A percentile compares a stretch with the other conserved stretches of the same genome.
Evolutionary conservation across 2,797 vertebrate species (phyloP).

Genomic region (Bradypus variegatus): DNA sequence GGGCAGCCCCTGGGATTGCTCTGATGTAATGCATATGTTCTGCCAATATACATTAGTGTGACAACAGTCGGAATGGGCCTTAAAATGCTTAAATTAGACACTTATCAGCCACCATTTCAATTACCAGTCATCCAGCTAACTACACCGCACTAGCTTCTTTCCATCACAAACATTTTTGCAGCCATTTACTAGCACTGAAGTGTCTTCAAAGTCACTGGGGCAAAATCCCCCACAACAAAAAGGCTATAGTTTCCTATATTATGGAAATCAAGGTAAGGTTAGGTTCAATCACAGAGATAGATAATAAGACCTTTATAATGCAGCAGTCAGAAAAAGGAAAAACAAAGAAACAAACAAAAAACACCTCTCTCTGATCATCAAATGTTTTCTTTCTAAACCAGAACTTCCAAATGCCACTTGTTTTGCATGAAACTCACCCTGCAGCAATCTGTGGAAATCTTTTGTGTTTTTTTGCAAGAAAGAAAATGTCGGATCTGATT

Average conservation of each 20-base stretch:
- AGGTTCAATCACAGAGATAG: background rate
- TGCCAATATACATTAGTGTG: constrained; percentile 63
- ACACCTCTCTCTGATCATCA: background rate
- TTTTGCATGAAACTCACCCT: background rate
- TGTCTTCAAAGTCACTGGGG: background rate
- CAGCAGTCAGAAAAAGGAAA: background rate
- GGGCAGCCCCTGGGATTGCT: constrained; percentile 63
- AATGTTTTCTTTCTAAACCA: background rate
- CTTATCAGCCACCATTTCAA: constrained; percentile 61
- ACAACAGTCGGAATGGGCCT: constrained; percentile 64
- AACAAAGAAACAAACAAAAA: background rate
- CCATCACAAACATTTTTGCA: constrained; percentile 16
- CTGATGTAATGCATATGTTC: constrained; percentile 58
- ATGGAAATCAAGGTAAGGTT: background rate
- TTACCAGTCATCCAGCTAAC: constrained; percentile 49
- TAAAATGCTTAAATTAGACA: constrained; percentile 68
- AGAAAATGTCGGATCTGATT: background rate
- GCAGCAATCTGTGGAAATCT: background rate
- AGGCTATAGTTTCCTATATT: background rate
- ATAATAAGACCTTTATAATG: background rate
- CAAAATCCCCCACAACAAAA: background rate
- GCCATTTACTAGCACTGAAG: constrained; percentile 59
- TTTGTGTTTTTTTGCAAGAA: background rate
- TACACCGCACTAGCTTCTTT: constrained; percentile 37
- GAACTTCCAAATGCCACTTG: background rate